Evolutionary conservation across 2,888 invertebrate species (phyloP).

Genomic region (Drosophila pseudotakahashii): DNA sequence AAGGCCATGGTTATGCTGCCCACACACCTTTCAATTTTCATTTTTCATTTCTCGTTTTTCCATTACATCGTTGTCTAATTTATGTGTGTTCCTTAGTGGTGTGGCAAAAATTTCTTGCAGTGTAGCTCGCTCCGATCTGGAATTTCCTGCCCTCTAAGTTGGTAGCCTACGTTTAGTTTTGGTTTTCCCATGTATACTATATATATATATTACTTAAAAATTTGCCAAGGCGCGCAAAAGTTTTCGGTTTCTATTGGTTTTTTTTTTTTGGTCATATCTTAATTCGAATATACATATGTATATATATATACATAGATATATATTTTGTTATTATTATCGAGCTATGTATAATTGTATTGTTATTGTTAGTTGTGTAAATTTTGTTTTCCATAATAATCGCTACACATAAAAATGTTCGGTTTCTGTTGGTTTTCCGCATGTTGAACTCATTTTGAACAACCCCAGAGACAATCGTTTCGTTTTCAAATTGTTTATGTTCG

Average conservation of each 20-base stretch:
- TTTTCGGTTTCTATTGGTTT: constrained; percentile 45
- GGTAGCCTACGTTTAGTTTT: constrained; percentile 2
- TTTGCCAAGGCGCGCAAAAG: constrained; percentile 51
- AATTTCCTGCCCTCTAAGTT: constrained; percentile 21
- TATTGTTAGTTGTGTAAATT: constrained; percentile 52
- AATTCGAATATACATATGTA: constrained; percentile 48
- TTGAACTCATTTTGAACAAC: constrained; percentile 19
- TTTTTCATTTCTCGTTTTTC: not conserved
- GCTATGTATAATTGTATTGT: constrained; percentile 49
- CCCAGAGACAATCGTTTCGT: constrained; percentile 43
- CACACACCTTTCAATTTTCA: not conserved
- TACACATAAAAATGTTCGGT: constrained; percentile 41
- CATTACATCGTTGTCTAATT: constrained; percentile 34
- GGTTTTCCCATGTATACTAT: constrained; percentile 6
- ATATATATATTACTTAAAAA: constrained; percentile 40
- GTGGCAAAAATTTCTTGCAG: constrained; percentile 17
- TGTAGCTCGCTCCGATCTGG: constrained; percentile 34
- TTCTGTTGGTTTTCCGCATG: constrained; percentile 19
- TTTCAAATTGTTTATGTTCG: constrained; percentile 36
- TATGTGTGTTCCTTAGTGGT: constrained; percentile 2
- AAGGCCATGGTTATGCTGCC: not conserved
- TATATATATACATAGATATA: constrained; percentile 23
- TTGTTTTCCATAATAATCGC: constrained; percentile 45
- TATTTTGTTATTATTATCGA: constrained; percentile 51
- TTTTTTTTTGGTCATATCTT: constrained; percentile 69